Evolutionary conservation across 2,113 vertebrate species (phyloP), one percentile per base, ranked within the genome.

Genomic region (Chaetodon auriga): DNA sequence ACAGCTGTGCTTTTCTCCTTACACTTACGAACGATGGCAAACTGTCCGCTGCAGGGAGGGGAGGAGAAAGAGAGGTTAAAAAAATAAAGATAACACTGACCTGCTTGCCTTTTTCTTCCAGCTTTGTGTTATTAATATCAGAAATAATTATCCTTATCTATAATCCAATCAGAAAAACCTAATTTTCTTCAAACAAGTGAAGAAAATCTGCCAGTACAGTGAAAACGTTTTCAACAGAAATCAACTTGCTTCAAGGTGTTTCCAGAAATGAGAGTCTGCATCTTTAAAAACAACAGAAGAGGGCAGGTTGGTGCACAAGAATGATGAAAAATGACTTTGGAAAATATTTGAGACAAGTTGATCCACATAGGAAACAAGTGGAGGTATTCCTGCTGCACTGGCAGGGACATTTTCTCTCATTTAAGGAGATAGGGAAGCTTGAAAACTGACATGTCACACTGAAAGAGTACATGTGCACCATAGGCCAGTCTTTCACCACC

Each of bases 21-120:
- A 84, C 98, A 99, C 80, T 97, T 98, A 0, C 97, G 94, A 2
- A 99, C 98, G 0, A 99, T 99, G 2, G 98, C 98, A 5, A 99
- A 99, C 92, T 99, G 98, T 6, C 98, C 98, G 0, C 98, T 99
- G 92, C 0, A 1, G 71, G 35, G 19, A 46, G 14, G 45, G 75
- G 30, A 61, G 1, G 5, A 14, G 1, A 65, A 30, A 48, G 30
- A 12, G 25, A 25, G 2, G 54, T 43, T 35, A 36, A 25, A 0
- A 13, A 36, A 48, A 78, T 6, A 25, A 16, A 7, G 4, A 68
- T 8, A 36, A 48, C 10, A 38, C 2, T 25, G 2, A n/a, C 35
- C 36, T 38, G 2, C 8, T 48, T 64, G 68, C 1, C 6, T 21
- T 36, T 18, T 64, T 21, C 19, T 23, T 79, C 30, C 35, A 51